Base-by-base conservation (phyloP, 2,888 invertebrate species). In the Ethmia dodecea region DNA sequence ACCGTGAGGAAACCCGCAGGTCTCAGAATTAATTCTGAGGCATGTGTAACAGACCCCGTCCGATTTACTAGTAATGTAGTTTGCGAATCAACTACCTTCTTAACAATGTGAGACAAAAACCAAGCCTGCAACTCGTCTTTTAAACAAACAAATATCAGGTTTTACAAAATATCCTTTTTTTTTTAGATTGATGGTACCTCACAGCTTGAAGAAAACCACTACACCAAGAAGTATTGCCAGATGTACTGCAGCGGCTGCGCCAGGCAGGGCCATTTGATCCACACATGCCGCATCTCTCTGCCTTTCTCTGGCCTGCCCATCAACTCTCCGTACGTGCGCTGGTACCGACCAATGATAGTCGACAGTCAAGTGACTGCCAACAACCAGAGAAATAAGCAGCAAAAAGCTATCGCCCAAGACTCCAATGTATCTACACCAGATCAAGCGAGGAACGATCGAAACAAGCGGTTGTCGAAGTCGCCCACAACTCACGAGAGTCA, bases 171-270 rank as follows among this genome's bases (percentile, higher is more conserved):
- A n/a, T n/a, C n/a, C 8, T 22, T 22, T 8, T 9, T 8, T 18
- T 56, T 52, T 30, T 69, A 89, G 90, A 80, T 81, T 25, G 78
- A 81, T 38, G 61, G 68, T 38, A 83, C 86, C 49, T 54, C 59
- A 11, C 58, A 69, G 0, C 40, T 87, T 33, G 73, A 67, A 36
- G 68, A 70, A 46, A 73, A 60, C 45, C 59, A 48, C 10, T 67
- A 66, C 24, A 44, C 39, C n/a, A 83, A 77, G 56, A 70, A 67
- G 31, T 47, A 58, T 36, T 13, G 55, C 11, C 71, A 72, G 30
- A 68, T 80, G 50, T 83, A 66, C 53, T 90, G 90, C 66, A 89
- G 89, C 47, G 84, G 88, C 14, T 90, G 90, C 54, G 77, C 88
- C 1, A 68, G 73, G 0, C 79, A 81, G 8, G 90, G 90, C 0